Percentiles rank a stretch among this genome's conserved stretches.
These are phyloP conservation scores for Progne subis DNA, from an alignment of 2,113 vertebrate species.

Conservation along the genomic window DNA sequence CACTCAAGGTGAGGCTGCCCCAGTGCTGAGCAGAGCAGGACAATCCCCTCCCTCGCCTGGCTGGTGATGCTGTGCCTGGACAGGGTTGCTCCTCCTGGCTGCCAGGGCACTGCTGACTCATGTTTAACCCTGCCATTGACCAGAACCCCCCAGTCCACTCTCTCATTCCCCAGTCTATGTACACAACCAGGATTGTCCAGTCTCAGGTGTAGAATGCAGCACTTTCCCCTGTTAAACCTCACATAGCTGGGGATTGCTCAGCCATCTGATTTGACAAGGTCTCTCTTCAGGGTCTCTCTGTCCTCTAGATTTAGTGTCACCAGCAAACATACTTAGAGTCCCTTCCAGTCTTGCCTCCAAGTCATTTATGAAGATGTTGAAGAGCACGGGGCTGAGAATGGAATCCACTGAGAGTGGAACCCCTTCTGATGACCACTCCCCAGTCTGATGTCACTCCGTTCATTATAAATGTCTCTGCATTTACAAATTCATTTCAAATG, in stretches of 20 bases:
- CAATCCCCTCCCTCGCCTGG: fast-evolving
- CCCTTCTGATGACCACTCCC: too few species aligned
- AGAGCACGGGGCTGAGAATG: not conserved
- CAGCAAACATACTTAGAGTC: not conserved
- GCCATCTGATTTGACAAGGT: not conserved
- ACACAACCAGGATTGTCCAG: fast-evolving
- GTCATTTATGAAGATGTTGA: not conserved
- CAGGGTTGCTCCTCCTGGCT: fast-evolving
- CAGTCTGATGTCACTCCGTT: not conserved
- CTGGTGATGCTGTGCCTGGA: fast-evolving
- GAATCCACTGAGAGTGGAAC: not conserved
- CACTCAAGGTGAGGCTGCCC: fast-evolving
- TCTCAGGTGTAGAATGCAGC: not conserved
- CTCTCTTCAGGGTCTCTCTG: not conserved
- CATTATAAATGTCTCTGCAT: not conserved
- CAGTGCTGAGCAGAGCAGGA: fast-evolving
- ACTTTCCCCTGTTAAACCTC: not conserved
- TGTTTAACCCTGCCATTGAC: fast-evolving
- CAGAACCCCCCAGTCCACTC: fast-evolving
- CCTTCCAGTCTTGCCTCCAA: not conserved
- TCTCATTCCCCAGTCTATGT: not conserved
- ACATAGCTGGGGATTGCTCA: not conserved
- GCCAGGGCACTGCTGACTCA: not conserved
- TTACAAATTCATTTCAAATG: not conserved
- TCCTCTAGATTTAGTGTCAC: fast-evolving